A percentile compares a stretch with the other conserved stretches of the same genome.
Conservation (phyloP, 2,888 invertebrate species). For the Amphipyra tragopoginis region DNA sequence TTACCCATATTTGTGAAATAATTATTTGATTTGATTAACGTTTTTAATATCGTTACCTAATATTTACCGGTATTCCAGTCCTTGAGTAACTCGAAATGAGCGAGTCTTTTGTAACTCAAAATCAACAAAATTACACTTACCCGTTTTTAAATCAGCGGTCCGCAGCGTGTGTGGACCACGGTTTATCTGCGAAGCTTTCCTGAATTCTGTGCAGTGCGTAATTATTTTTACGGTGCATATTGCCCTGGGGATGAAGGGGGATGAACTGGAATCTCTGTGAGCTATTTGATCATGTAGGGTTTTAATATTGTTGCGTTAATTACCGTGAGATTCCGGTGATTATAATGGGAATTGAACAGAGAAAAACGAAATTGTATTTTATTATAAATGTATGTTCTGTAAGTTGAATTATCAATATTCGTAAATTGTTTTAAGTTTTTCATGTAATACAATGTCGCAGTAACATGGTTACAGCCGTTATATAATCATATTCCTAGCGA, state of each 20-base stretch:
- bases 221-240: slow-evolving; percentile 47
- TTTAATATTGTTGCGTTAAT: slow-evolving; percentile 41
- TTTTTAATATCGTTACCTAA: too few relatives aligned
- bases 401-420: too few relatives aligned
- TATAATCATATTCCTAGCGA: too few relatives aligned
- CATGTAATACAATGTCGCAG: too few relatives aligned
- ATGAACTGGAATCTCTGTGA: slow-evolving; percentile 28
- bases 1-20: too few relatives aligned
- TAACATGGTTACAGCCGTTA: too few relatives aligned
- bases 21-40: too few relatives aligned
- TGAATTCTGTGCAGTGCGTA: slow-evolving; percentile 47
- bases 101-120: not conserved
- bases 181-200: slow-evolving; percentile 33
- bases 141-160: not conserved
- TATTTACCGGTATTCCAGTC: too few relatives aligned
- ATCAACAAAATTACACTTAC: slow-evolving; percentile 3
- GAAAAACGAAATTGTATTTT: too few relatives aligned
- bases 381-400: too few relatives aligned
- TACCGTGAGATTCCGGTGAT: not conserved
- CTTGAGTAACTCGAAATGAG: not conserved
- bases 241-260: slow-evolving; percentile 21
- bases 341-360: slow-evolving; percentile 9
- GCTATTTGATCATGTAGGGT: slow-evolving; percentile 28
- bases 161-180: slow-evolving; percentile 19
- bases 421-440: too few relatives aligned